Evolutionary conservation across 2,888 invertebrate genomes (phyloP).

Genomic region (Drosophila ustulata): DNA sequence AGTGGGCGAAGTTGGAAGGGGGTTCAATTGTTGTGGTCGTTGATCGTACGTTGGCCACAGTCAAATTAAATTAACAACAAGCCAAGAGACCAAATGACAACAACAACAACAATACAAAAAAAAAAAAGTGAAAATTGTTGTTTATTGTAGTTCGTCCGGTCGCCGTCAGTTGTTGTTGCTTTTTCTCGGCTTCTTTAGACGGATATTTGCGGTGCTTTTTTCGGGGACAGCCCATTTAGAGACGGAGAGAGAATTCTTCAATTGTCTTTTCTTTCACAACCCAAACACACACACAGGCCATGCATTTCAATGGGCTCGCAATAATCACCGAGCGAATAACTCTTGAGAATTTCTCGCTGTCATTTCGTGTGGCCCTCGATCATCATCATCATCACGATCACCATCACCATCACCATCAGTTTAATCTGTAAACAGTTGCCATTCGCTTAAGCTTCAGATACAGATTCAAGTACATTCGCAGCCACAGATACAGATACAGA

Average conservation of each 20-base stretch:
- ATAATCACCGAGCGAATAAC: slow-evolving; percentile 11
- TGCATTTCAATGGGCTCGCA: slow-evolving; percentile 49
- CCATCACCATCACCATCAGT: slow-evolving; percentile 15
- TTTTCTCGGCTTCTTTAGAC: slow-evolving; percentile 38
- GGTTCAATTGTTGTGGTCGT: slow-evolving; percentile 58
- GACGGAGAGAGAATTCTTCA: slow-evolving; percentile 29
- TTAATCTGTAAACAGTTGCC: slow-evolving; percentile 4
- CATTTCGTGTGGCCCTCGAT: neutral
- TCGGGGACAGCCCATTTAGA: slow-evolving; percentile 51
- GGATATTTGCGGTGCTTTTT: slow-evolving; percentile 71
- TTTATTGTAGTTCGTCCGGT: slow-evolving; percentile 72
- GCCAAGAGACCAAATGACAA: slow-evolving; percentile 55
- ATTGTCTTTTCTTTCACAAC: slow-evolving; percentile 37
- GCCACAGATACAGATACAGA: too few relatives aligned
- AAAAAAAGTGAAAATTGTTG: slow-evolving; percentile 72
- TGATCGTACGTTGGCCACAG: slow-evolving; percentile 69
- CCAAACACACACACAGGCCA: slow-evolving; percentile 11
- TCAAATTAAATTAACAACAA: slow-evolving; percentile 75
- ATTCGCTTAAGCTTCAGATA: slow-evolving; percentile 7
- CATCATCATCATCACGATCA: slow-evolving; percentile 8
- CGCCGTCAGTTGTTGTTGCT: slow-evolving; percentile 14
- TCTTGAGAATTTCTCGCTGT: slow-evolving; percentile 21
- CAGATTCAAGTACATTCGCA: neutral
- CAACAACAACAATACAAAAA: slow-evolving; percentile 29
- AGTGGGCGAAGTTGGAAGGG: neutral